A percentile compares a stretch with the other conserved stretches of the same genome.
phyloP scores from a whole-genome alignment of 1,140 invertebrate genomes.

The Rhysida immarginata region DNA sequence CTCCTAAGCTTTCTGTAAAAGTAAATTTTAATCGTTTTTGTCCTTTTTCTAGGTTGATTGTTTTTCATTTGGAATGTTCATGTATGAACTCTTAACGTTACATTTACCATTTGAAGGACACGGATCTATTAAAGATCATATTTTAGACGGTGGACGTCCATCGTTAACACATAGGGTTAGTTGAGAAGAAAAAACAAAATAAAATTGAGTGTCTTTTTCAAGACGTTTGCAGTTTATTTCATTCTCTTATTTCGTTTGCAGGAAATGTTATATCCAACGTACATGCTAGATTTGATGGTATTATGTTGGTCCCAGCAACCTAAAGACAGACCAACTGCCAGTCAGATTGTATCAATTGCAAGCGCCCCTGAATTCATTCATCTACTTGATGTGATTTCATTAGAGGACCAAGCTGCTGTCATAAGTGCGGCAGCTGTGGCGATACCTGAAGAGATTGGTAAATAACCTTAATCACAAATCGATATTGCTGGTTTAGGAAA shows the following conservation, averaged over 20 bases:
- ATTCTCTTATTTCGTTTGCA: constrained; percentile 14
- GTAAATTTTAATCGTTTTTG: no score
- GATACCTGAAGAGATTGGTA: constrained; percentile 6
- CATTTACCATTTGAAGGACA: constrained; percentile 88
- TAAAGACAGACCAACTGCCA: constrained; percentile 70
- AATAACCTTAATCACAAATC: no score
- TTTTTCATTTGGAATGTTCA: constrained; percentile 98
- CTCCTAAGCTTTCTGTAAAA: no score
- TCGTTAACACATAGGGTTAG: constrained; percentile 59
- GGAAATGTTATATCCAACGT: constrained; percentile 61
- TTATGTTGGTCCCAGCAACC: constrained; percentile 86
- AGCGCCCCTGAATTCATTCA: constrained; percentile 85
- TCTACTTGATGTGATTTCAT: constrained; percentile 55
- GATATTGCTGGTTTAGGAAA: no score
- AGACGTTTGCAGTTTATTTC: no score
- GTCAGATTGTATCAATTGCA: constrained; percentile 80
- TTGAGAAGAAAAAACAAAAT: no score
- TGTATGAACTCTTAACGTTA: constrained; percentile 88
- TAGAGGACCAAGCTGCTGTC: constrained; percentile 23
- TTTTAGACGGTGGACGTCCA: constrained; percentile 84
- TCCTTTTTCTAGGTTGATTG: constrained; percentile 72
- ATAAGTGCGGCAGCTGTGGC: neutral
- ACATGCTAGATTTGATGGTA: constrained; percentile 87
- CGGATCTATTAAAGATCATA: constrained; percentile 88
- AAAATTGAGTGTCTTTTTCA: no score